Conservation (phyloP, 2,888 invertebrate species). For the Marasmarcha lunaedactyla region DNA sequence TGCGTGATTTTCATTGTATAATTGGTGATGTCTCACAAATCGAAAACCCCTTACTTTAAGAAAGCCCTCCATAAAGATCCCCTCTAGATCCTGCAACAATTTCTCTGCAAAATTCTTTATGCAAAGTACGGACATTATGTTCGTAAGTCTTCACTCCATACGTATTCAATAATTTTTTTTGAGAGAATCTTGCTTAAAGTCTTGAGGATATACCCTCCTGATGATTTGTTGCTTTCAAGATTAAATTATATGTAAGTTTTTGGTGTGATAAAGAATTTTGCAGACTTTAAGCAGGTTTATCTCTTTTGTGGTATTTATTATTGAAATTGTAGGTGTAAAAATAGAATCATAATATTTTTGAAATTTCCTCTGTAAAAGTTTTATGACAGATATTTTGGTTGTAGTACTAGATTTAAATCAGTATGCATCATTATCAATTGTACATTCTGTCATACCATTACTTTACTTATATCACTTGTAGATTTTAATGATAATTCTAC, state of each 20-base stretch:
- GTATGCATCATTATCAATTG: too few species aligned
- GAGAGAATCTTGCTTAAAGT: slow-evolving; percentile 60
- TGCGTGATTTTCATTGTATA: slow-evolving; percentile 58
- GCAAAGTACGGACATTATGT: slow-evolving; percentile 28
- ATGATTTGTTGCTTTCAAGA: slow-evolving; percentile 6
- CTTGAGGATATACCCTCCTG: slow-evolving; percentile 24
- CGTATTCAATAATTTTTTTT: slow-evolving; percentile 16
- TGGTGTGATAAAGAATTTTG: slow-evolving; percentile 58
- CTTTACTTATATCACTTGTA: too few species aligned
- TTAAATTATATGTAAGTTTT: background rate
- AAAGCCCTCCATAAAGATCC: slow-evolving; percentile 13
- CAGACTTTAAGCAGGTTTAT: slow-evolving; percentile 54
- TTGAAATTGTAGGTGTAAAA: too few species aligned
- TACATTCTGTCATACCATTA: too few species aligned
- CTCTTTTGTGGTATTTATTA: too few species aligned
- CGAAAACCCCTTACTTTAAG: slow-evolving; percentile 31
- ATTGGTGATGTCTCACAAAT: slow-evolving; percentile 62
- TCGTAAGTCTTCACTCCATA: slow-evolving; percentile 51
- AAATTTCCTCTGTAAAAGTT: too few species aligned
- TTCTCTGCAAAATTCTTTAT: slow-evolving; percentile 67
- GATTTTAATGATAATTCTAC: too few species aligned
- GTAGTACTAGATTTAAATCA: too few species aligned
- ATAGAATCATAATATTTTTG: too few species aligned
- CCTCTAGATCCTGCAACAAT: slow-evolving; percentile 21
- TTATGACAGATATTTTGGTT: too few species aligned